Base-by-base conservation (phyloP, 2,113 vertebrate genomes). In the Varanus komodoensis region DNA sequence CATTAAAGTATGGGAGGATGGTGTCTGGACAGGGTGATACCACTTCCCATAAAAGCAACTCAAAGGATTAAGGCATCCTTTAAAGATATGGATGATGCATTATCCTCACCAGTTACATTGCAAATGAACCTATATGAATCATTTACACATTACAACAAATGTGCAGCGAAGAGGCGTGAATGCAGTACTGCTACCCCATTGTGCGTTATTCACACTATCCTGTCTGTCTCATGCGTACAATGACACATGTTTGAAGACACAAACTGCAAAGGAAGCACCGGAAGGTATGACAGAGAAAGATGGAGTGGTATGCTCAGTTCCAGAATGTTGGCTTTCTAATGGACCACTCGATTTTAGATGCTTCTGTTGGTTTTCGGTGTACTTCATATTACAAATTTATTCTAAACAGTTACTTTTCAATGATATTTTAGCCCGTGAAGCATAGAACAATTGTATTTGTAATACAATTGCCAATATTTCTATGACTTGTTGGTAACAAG, bases 401-500 rank as follows among this genome's bases (percentile, higher is more conserved):
- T 77, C 92, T 7, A 85, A 83, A 78, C 52, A 82, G 29, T 50
- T 34, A 29, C 17, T 17, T 88, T 54, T 91, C 54, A 77, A 80
- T 1, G 73, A 17, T 5, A 69, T 84, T 95, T 92, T 79, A 52
- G 68, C 68, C 84, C 32, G 17, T 71, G 69, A 81, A 83, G 64
- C 44, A 89, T 74, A 6, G 27, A 54, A 82, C 11, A 25, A 29
- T 17, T 86, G 34, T 1, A 0, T 50, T 71, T 0, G 1, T 29
- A 6, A 19, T n/a, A 7, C n/a, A 48, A 79, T 52, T 32, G 8
- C 48, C 27, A 57, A 29, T 64, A 44, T 8, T 27, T 61, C n/a
- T 29, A 6, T 75, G 61, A 90, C 48, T 34, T 52, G 57, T 8
- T 27, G 15, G 64, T 57, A 48, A 88, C 29, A 87, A 54, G 54